Base-by-base conservation (phyloP, 2,113 vertebrate genomes). In the Alaudala cheleensis region DNA sequence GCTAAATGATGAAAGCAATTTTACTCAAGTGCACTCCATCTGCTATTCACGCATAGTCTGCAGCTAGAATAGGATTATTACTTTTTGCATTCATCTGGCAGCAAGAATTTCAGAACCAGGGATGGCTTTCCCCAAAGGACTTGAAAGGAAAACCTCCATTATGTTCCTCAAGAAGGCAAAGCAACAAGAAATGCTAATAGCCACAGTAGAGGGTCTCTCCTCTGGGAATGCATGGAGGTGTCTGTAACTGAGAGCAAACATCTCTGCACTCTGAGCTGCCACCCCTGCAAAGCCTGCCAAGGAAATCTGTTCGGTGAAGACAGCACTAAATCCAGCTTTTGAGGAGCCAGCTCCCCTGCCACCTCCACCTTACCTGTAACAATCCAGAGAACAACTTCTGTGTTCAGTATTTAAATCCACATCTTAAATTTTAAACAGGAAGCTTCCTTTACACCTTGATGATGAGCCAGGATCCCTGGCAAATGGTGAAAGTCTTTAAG, bases 361-460 rank as follows among this genome's bases (percentile, higher is more conserved):
- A 77, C 71, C 29, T 93, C 64, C 51, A 90, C 64, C 72, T 78
- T 4, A 11, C 37, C 51, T 90, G 29, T 79, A 42, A 84, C 72
- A 92, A 92, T 86, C n/a, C 90, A 76, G 61, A 67, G 49, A 88
- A 74, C 39, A 88, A 64, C 72, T 90, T 94, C n/a, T 57, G 15
- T 57, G 44, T 81, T 93, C 65, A 90, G 37, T 86, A 90, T 92
- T 93, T 94, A 94, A 96, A 90, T 50, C 49, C 13, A 10, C 20
- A 67, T 12, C 60, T 94, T 81, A 90, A 90, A 90, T 93, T 96
- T 96, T 93, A 90, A 95, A 49, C 40, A 39, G 49, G 56, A 90
- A 74, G n/a, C 29, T 94, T 95, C 64, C 25, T 74, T 84, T 92
- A 87, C 3, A 1, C 56, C 1, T 4, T 29, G 21, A 51, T 62